Evolutionary conservation across 2,113 vertebrate genomes (phyloP).

Genomic region (Oncorhynchus masou): DNA sequence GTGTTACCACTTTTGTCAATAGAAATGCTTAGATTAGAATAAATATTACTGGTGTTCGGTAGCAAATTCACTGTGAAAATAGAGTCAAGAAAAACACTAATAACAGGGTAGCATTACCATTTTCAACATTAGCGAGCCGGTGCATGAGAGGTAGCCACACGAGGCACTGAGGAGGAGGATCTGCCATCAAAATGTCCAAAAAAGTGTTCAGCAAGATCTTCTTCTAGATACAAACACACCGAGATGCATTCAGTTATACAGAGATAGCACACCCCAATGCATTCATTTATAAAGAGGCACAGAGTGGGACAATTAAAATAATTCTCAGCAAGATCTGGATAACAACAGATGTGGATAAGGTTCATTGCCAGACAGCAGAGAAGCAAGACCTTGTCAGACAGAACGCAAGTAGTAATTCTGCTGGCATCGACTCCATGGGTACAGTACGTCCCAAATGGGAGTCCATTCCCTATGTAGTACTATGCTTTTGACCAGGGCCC

Average conservation of each 20-base stretch:
- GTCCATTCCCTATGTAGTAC: too few relatives aligned
- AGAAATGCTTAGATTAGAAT: background rate
- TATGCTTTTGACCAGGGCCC: too few relatives aligned
- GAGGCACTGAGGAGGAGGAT: conserved; percentile 97
- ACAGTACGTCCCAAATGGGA: too few relatives aligned
- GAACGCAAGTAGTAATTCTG: too few relatives aligned
- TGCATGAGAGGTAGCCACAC: conserved; percentile 98
- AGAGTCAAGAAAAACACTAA: background rate
- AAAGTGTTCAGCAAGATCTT: conserved; percentile 94
- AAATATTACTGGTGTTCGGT: background rate
- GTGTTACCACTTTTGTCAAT: background rate
- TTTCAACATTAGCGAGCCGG: conserved; percentile 96
- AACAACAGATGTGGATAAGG: background rate
- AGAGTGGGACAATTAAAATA: background rate
- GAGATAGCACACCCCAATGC: background rate
- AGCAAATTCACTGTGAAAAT: background rate
- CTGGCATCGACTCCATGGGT: too few relatives aligned
- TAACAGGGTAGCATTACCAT: conserved; percentile 72
- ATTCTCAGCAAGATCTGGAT: background rate
- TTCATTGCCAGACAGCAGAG: too few relatives aligned
- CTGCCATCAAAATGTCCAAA: conserved; percentile 93
- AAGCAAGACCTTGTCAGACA: too few relatives aligned
- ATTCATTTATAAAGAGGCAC: too few relatives aligned
- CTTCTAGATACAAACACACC: conserved; percentile 79
- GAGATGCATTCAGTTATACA: conserved; percentile 30